These are phyloP conservation scores for Scatophagus argus DNA, from an alignment of 2,113 vertebrate genomes.

Conservation along the genomic window DNA sequence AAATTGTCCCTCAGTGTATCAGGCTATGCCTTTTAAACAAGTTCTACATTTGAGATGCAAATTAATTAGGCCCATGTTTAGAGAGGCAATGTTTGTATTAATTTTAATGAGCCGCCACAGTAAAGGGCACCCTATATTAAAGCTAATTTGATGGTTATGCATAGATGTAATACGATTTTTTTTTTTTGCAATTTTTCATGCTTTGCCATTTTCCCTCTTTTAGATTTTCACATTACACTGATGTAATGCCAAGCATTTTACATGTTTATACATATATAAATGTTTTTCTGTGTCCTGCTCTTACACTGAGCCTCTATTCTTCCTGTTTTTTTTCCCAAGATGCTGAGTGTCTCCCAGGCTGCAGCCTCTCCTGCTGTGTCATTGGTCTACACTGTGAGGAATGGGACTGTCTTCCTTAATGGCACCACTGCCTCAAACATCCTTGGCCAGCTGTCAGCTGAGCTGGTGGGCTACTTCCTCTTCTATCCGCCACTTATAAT, in stretches of 20 bases:
- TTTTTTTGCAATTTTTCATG: constrained; percentile 42
- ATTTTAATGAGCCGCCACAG: constrained; percentile 65
- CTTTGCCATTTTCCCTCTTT: constrained; percentile 27
- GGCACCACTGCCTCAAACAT: constrained; percentile 94
- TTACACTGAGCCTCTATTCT: constrained; percentile 47
- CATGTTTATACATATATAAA: neutral
- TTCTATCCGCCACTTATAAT: constrained; percentile 95
- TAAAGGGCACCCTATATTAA: constrained; percentile 52
- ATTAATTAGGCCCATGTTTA: constrained; percentile 65
- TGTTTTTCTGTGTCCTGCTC: constrained; percentile 1
- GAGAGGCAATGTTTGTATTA: constrained; percentile 45
- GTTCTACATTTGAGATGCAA: constrained; percentile 46
- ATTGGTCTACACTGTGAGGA: constrained; percentile 92
- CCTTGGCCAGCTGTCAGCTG: constrained; percentile 94
- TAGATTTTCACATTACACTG: constrained; percentile 16
- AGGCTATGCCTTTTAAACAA: constrained; percentile 42
- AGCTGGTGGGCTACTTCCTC: constrained; percentile 98
- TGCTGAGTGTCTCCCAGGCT: constrained; percentile 89
- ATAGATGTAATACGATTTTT: constrained; percentile 34
- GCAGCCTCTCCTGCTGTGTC: constrained; percentile 90
- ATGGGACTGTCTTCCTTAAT: constrained; percentile 90
- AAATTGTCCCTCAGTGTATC: constrained; percentile 44
- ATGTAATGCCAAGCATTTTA: constrained; percentile 2
- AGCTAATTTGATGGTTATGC: constrained; percentile 38
- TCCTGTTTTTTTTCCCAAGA: constrained; percentile 81